A percentile compares a stretch with the other conserved stretches of the same genome.
Evolutionary conservation across 2,113 vertebrate species (phyloP).

Genomic region (Gnathonemus echidnorhynchus): DNA sequence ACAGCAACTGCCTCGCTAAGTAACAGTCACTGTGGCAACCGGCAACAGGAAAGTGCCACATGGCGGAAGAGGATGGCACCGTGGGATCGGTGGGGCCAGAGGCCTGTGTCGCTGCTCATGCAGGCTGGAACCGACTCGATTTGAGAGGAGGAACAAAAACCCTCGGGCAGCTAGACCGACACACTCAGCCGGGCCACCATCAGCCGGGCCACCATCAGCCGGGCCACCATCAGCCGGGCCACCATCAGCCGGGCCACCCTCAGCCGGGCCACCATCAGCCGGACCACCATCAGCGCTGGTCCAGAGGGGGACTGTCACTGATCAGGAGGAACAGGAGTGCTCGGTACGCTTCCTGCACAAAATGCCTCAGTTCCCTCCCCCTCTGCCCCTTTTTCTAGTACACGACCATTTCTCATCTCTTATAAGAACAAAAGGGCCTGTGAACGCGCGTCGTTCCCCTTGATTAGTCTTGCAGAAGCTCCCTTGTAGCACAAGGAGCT

Average conservation of each 20-base stretch:
- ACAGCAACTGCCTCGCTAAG: background rate
- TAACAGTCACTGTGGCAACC: constrained; percentile 6
- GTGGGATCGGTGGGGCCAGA: background rate
- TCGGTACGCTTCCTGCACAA: background rate
- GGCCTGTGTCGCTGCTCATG: background rate
- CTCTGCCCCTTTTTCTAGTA: background rate
- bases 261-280: too few species aligned
- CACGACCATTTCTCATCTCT: background rate
- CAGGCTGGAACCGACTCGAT: background rate
- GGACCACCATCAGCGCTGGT: too few species aligned
- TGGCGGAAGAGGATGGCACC: background rate
- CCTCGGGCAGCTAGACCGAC: background rate
- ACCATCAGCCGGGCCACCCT: too few species aligned
- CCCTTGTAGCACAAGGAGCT: background rate
- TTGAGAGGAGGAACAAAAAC: background rate
- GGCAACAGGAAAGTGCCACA: background rate
- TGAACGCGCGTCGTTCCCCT: background rate
- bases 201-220: background rate
- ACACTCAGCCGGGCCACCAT: background rate
- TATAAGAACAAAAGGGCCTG: background rate
- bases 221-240: too few species aligned
- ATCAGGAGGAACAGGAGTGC: background rate
- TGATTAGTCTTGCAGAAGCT: background rate
- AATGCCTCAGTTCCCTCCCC: background rate
- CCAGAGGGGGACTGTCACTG: too few species aligned